phyloP scores from a whole-genome alignment of 2,888 invertebrate species.

The Polia nebulosa region DNA sequence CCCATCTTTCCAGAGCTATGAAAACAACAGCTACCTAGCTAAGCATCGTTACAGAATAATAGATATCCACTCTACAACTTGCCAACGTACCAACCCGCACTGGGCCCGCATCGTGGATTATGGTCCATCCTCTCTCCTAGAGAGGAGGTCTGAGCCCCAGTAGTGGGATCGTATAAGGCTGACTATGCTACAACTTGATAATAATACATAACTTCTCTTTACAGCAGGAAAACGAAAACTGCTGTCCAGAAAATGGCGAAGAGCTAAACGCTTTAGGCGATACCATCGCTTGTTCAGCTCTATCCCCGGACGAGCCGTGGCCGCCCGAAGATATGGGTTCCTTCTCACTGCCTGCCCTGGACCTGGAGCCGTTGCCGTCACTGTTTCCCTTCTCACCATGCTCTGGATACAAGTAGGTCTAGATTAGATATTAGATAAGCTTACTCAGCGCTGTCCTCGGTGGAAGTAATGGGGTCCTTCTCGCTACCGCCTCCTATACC shows the following conservation, averaged over 20 bases:
- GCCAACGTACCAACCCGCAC: too few relatives aligned
- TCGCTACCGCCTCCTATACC: too few relatives aligned
- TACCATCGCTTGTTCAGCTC: conserved; percentile 82
- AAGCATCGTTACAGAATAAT: too few relatives aligned
- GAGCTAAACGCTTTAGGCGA: conserved; percentile 83
- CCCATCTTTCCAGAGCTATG: too few relatives aligned
- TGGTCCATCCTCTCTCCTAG: too few relatives aligned
- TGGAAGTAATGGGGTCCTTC: background rate
- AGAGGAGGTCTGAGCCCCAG: too few relatives aligned
- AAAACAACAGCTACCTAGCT: too few relatives aligned
- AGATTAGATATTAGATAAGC: too few relatives aligned
- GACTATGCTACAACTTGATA: background rate
- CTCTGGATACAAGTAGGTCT: conserved; percentile 93
- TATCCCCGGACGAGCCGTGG: conserved; percentile 87
- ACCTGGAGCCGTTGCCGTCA: conserved; percentile 96
- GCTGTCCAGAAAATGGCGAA: conserved; percentile 87
- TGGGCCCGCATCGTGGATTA: too few relatives aligned
- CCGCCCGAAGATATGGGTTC: conserved; percentile 96
- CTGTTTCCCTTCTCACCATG: conserved; percentile 97
- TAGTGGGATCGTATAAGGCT: too few relatives aligned
- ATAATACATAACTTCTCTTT: background rate
- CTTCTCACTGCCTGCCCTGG: conserved; percentile 95
- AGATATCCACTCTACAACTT: too few relatives aligned
- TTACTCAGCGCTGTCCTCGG: background rate
- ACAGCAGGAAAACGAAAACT: conserved; percentile 86